Percentiles rank a stretch among this genome's conserved stretches.
phyloP scores from a whole-genome alignment of 2,888 invertebrate species.

The Parnassius mnemosyne region DNA sequence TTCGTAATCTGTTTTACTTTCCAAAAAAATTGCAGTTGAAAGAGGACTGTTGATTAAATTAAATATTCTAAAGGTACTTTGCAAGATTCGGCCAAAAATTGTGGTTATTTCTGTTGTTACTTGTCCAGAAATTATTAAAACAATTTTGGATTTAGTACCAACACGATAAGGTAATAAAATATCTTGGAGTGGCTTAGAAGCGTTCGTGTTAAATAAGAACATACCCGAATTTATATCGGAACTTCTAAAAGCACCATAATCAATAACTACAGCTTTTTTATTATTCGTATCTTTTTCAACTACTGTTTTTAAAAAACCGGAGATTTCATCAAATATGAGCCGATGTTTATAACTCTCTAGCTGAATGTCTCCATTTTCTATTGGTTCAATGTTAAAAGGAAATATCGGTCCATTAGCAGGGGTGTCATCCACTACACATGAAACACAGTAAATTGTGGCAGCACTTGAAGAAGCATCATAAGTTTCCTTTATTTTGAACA shows the following conservation, averaged over 20 bases:
- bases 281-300: constrained; percentile 77
- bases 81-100: constrained; percentile 87
- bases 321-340: constrained; percentile 88
- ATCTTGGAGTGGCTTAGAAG: constrained; percentile 89
- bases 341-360: constrained; percentile 90
- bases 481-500: constrained; percentile 79
- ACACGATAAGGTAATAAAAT: constrained; percentile 85
- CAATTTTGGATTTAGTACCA: constrained; percentile 73
- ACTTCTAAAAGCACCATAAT: constrained; percentile 92
- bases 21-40: constrained; percentile 86
- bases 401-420: constrained; percentile 36
- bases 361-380: constrained; percentile 89
- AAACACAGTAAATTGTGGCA: constrained; percentile 55
- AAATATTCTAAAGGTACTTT: constrained; percentile 89
- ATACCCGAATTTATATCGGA: constrained; percentile 95
- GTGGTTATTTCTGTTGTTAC: constrained; percentile 91
- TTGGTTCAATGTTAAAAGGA: constrained; percentile 79
- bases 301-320: constrained; percentile 89
- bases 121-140: constrained; percentile 91
- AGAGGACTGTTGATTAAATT: constrained; percentile 84
- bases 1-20: constrained; percentile 91
- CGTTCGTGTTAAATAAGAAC: constrained; percentile 95
- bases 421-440: constrained; percentile 51
- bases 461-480: constrained; percentile 56
- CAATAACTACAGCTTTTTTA: constrained; percentile 67